These are phyloP conservation scores for Toxostoma redivivum DNA, from an alignment of 2,113 vertebrate genomes.

Conservation along the genomic window DNA sequence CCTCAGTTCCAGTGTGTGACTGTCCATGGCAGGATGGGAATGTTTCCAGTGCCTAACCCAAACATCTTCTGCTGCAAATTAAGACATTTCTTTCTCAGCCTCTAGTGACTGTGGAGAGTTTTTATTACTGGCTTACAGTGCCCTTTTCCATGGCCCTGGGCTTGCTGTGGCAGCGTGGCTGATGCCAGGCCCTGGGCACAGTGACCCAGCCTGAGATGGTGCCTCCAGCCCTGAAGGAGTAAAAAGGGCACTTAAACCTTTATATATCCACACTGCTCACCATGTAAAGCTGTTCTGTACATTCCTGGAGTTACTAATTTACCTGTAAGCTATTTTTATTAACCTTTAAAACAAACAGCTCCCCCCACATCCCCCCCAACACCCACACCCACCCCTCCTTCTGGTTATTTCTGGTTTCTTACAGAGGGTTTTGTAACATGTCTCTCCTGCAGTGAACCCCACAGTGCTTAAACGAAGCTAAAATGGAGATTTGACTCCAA, in stretches of 20 bases:
- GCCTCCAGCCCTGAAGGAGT: background rate
- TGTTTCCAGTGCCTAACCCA: background rate
- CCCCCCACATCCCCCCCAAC: background rate
- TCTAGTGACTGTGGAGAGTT: background rate
- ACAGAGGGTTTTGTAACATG: background rate
- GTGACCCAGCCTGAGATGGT: background rate
- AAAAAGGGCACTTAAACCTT: background rate
- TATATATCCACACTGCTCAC: accelerated
- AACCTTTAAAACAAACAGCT: conserved; percentile 31
- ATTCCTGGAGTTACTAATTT: conserved; percentile 34
- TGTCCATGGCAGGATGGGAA: background rate
- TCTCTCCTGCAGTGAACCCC: background rate
- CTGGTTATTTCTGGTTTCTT: conserved; percentile 14
- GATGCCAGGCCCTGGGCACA: background rate
- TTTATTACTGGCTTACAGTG: background rate
- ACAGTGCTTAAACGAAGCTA: background rate
- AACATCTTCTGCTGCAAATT: background rate
- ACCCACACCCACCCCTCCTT: background rate
- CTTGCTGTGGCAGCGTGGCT: background rate
- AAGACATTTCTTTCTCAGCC: background rate
- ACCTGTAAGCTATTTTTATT: conserved; percentile 34
- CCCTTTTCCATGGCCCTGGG: background rate
- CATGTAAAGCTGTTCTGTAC: background rate
- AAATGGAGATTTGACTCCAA: background rate
- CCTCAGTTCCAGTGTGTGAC: background rate